These are phyloP conservation scores for Esox masquinongy DNA, from an alignment of 2,797 vertebrate species.

Conservation along the genomic window DNA sequence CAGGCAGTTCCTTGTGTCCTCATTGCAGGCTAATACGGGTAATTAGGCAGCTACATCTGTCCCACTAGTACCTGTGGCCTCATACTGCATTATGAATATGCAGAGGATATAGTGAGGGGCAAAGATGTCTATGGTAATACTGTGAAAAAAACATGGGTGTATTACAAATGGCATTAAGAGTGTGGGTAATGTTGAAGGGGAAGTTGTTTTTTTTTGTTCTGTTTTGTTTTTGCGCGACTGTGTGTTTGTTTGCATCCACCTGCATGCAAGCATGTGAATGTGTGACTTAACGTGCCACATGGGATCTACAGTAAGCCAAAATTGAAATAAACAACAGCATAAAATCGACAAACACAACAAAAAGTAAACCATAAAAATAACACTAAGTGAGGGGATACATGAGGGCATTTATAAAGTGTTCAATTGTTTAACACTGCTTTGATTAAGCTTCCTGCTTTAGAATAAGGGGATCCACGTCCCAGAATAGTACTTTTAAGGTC, in stretches of 20 bases:
- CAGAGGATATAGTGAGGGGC: neutral
- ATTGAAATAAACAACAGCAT: no score
- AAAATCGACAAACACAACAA: neutral
- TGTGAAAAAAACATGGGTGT: slow-evolving; percentile 1
- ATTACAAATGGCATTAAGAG: neutral
- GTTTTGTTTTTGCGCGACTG: neutral
- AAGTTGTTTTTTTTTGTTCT: neutral
- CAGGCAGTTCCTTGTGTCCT: slow-evolving; percentile 42
- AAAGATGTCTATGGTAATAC: neutral
- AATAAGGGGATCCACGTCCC: neutral
- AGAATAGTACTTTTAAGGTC: neutral
- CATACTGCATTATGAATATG: slow-evolving; percentile 17
- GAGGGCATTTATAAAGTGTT: neutral
- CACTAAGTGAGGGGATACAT: neutral
- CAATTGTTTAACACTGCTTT: neutral
- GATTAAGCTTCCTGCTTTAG: neutral
- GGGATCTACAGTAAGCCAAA: neutral
- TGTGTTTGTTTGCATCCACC: neutral
- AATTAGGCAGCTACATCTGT: slow-evolving; percentile 47
- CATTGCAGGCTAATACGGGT: slow-evolving; percentile 54
- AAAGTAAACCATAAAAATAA: neutral
- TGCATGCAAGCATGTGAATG: neutral
- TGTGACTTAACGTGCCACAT: neutral
- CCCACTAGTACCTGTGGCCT: slow-evolving; percentile 49
- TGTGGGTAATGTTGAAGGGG: no score